A percentile compares a stretch with the other conserved stretches of the same genome.
Evolutionary conservation across 2,888 invertebrate species (phyloP).

Genomic region (Acrobasis repandana): DNA sequence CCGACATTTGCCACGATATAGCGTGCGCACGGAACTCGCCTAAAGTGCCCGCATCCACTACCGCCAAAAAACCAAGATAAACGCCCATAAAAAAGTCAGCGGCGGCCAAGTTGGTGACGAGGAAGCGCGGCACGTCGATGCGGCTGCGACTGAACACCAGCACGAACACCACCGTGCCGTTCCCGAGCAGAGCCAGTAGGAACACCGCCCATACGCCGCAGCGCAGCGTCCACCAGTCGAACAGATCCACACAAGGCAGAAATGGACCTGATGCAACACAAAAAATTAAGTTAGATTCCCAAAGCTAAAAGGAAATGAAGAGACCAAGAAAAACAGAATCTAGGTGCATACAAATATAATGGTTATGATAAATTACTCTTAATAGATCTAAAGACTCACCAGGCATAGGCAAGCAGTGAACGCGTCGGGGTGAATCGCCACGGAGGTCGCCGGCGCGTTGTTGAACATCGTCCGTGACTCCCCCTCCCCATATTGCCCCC

Average conservation of each 20-base stretch:
- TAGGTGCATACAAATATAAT: no score
- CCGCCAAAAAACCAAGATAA: conserved; percentile 95
- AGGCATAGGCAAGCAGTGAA: conserved; percentile 92
- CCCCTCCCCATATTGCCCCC: conserved; percentile 33
- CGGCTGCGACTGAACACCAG: conserved; percentile 94
- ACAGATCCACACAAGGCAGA: conserved; percentile 96
- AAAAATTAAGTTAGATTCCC: no score
- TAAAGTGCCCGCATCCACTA: conserved; percentile 97
- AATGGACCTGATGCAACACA: conserved; percentile 88
- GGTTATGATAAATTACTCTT: no score
- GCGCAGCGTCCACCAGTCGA: conserved; percentile 98
- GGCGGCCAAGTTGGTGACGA: conserved; percentile 97
- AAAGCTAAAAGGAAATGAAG: no score
- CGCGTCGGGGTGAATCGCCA: conserved; percentile 60
- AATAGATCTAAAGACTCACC: conserved; percentile 63
- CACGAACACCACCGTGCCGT: conserved; percentile 97
- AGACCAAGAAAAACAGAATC: no score
- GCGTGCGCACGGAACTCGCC: conserved; percentile 98
- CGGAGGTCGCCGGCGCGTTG: conserved; percentile 45
- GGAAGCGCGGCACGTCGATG: conserved; percentile 97
- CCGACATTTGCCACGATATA: conserved; percentile 98
- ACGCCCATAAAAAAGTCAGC: conserved; percentile 99
- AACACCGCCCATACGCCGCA: conserved; percentile 99
- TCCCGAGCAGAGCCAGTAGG: conserved; percentile 96
- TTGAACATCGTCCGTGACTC: conserved; percentile 31